phyloP scores from a whole-genome alignment of 2,113 vertebrate species.

The Pachycephala philippinensis region DNA sequence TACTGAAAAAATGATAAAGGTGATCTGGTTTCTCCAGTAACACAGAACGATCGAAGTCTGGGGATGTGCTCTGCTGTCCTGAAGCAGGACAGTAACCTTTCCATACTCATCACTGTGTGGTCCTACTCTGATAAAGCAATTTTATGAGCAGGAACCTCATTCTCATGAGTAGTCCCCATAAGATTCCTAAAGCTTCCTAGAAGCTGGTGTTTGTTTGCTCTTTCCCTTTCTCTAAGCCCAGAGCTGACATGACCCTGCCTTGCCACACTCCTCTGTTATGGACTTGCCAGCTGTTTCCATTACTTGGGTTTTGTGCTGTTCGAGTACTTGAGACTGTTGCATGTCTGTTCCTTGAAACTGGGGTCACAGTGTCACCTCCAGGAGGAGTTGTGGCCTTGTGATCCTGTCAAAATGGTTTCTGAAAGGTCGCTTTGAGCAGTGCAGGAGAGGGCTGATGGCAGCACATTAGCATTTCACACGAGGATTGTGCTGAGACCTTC shows the following conservation, averaged over 20 bases:
- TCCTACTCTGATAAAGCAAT: not conserved
- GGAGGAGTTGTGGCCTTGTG: not conserved
- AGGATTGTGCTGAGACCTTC: not conserved
- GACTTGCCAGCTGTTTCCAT: not conserved
- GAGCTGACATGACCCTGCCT: not conserved
- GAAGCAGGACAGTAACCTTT: not conserved
- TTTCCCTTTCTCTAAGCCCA: not conserved
- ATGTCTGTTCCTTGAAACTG: not conserved
- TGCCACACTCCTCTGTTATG: not conserved
- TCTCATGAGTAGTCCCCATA: not conserved
- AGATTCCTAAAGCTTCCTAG: not conserved
- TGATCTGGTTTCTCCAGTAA: not conserved
- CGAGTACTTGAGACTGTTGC: not conserved
- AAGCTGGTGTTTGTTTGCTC: not conserved
- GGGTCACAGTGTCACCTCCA: not conserved
- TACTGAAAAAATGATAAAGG: not conserved
- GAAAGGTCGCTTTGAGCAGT: not conserved
- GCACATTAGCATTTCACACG: not conserved
- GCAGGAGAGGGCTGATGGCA: not conserved
- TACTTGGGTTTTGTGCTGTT: not conserved
- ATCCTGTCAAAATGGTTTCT: not conserved
- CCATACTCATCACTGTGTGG: not conserved
- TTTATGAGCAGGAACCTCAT: not conserved
- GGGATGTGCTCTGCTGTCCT: not conserved
- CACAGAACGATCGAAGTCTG: rapidly evolving